A percentile compares a stretch with the other conserved stretches of the same genome.
Conservation (phyloP, 2,113 vertebrate species). For the Aegithalos caudatus region DNA sequence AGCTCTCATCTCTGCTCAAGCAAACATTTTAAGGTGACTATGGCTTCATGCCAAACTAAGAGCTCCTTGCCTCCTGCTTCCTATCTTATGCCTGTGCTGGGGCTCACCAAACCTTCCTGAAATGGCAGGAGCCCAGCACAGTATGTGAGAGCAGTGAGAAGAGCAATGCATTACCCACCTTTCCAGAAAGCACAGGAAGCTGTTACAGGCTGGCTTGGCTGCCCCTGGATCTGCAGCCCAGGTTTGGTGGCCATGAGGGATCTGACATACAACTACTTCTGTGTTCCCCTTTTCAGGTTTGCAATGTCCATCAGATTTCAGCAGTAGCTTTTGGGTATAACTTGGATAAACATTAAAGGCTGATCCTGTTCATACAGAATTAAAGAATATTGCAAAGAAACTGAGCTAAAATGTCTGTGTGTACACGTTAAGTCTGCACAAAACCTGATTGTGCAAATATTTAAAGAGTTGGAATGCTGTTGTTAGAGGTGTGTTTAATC, state of each 20-base stretch:
- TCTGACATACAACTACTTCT: background rate
- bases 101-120: background rate
- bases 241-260: accelerated
- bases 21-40: background rate
- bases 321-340: background rate
- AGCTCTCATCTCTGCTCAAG: background rate
- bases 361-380: background rate
- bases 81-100: background rate
- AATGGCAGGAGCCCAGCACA: background rate
- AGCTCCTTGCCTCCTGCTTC: background rate
- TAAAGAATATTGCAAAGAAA: background rate
- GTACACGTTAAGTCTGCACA: background rate
- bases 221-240: background rate
- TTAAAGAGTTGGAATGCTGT: background rate
- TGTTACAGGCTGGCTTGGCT: background rate
- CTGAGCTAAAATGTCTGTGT: background rate
- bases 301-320: background rate
- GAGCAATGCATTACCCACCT: background rate
- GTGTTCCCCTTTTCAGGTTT: background rate
- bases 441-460: background rate
- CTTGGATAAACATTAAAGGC: background rate
- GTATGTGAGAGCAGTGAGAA: background rate
- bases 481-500: background rate
- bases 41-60: background rate
- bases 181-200: background rate